These are phyloP conservation scores for Drosophila anomelani DNA, from an alignment of 2,888 invertebrate genomes.

Conservation along the genomic window DNA sequence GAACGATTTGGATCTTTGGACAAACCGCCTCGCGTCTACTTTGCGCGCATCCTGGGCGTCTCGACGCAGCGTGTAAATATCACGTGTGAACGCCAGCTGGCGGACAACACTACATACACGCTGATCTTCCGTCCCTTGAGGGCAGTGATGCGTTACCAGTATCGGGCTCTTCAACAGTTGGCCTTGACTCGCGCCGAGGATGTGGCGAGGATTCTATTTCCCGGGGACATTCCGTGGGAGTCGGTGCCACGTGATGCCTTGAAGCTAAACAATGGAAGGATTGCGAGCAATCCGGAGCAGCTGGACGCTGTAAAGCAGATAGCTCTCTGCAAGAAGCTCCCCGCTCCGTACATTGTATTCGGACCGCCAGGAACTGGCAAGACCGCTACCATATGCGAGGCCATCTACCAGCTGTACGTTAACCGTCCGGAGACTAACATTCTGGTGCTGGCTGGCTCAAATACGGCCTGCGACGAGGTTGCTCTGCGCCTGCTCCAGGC, in stretches of 20 bases:
- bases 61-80: conserved; percentile 68
- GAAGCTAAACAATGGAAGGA: conserved; percentile 53
- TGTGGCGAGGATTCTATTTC: conserved; percentile 66
- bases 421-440: conserved; percentile 85
- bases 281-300: conserved; percentile 87
- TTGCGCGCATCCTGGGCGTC: conserved; percentile 65
- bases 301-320: conserved; percentile 89
- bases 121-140: conserved; percentile 76
- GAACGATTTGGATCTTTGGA: conserved; percentile 47
- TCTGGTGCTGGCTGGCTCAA: conserved; percentile 89
- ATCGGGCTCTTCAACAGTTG: conserved; percentile 74
- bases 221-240: conserved; percentile 17
- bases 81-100: conserved; percentile 62
- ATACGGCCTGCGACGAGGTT: conserved; percentile 90
- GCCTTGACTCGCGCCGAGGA: conserved; percentile 24
- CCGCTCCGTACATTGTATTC: conserved; percentile 92
- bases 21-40: conserved; percentile 60
- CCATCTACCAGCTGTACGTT: conserved; percentile 87
- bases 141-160: conserved; percentile 75
- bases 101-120: conserved; percentile 56
- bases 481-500: conserved; percentile 85
- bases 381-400: conserved; percentile 90
- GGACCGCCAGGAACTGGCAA: conserved; percentile 89
- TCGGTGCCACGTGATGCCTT: conserved; percentile 26
- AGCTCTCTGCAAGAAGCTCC: conserved; percentile 83